phyloP scores from a whole-genome alignment of 1,140 invertebrate genomes.

The Myzus persicae region DNA sequence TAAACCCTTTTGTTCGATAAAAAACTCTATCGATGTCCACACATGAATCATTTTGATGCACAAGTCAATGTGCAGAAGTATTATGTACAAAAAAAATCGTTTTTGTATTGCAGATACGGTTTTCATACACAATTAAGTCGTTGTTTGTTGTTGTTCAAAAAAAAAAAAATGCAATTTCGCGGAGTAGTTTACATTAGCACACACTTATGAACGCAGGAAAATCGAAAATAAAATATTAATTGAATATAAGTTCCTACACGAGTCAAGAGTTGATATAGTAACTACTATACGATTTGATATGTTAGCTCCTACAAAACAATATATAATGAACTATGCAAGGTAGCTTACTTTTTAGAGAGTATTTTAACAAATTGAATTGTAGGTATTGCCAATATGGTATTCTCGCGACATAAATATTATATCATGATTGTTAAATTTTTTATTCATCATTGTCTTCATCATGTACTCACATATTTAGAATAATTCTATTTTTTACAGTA shows the following conservation, averaged over 20 bases:
- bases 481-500: neutral
- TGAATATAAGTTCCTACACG: neutral
- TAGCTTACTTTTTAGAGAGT: neutral
- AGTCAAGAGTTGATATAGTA: neutral
- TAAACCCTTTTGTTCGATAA: neutral
- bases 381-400: neutral
- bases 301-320: no score
- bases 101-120: neutral
- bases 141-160: neutral
- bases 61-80: neutral
- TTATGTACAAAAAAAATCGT: neutral
- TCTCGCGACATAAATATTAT: neutral
- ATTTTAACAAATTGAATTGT: no score
- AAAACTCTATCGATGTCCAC: neutral
- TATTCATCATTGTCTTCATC: neutral
- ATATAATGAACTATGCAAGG: neutral
- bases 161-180: neutral
- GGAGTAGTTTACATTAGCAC: neutral
- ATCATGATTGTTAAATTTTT: neutral
- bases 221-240: neutral
- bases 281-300: no score
- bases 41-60: neutral
- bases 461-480: no score
- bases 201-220: neutral
- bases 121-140: neutral